Base-by-base conservation (phyloP, 1,140 invertebrate species). In the Drosophila carrolli region DNA sequence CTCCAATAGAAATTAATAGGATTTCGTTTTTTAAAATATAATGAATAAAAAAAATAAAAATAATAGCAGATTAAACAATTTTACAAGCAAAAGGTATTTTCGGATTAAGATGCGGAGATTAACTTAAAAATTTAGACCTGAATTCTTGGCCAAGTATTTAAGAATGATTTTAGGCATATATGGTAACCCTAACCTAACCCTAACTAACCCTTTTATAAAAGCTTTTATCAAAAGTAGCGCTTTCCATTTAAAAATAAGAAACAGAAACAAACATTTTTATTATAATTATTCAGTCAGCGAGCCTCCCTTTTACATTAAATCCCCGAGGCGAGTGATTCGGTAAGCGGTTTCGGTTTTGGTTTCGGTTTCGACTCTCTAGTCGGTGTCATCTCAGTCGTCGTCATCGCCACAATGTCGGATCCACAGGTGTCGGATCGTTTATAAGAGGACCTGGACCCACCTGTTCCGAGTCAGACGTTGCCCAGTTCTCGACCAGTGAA, bases 371-470 rank as follows among this genome's bases (percentile, higher is more conserved):
- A 35, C 29, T 51, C 50, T 35, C 56, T 35, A 47, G 41, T 5
- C 41, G 29, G 27, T 38, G 38, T 62, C 47, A 51, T 46, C 27
- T 10, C 14, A 2, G 48, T 23, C 8, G 60, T 32, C 66, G 68
- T 63, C 72, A 62, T 50, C 72, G 35, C 19, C 43, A 5, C 38
- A 23, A 23, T 23, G 27, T 38, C 14, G 38, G 41, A 23, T 46
- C n/a, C 35, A 19, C 48, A 74, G 59, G 53, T 60, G 67, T 14
- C 6, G 23, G 32, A 48, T 44, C 50, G 76, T 76, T 89, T 88
- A 88, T 88, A 88, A 88, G 79, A 88, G 84, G 84, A 89, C 51
- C 71, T 62, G 78, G 11, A 40, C 48, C 16, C 59, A 86, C 62
- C 78, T 77, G 79, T 54, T 73, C 60, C 62, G 58, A 66, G 72